These are phyloP conservation scores for Phalera bucephala DNA, from an alignment of 2,888 invertebrate genomes.

Conservation along the genomic window DNA sequence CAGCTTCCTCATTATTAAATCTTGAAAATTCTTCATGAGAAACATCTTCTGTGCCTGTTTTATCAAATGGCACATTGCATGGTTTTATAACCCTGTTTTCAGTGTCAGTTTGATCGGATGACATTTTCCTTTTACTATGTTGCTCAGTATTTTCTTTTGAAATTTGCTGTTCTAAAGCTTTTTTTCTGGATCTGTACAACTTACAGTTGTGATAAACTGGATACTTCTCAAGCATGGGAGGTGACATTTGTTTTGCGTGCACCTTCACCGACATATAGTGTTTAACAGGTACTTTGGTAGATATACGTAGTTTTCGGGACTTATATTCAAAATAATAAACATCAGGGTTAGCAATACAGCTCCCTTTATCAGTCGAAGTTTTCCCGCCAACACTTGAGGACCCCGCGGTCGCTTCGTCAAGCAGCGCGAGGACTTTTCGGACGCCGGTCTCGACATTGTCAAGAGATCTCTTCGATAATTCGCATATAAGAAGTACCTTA, in stretches of 20 bases:
- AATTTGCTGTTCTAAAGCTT: conserved; percentile 10
- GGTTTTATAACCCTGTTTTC: too few species aligned
- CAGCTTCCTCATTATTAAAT: not conserved
- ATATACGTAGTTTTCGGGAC: conserved; percentile 54
- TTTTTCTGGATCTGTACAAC: conserved; percentile 47
- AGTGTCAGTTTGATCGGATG: conserved; percentile 4
- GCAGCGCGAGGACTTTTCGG: conserved; percentile 50
- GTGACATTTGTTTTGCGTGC: conserved; percentile 45
- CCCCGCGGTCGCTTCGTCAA: conserved; percentile 43
- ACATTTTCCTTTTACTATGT: conserved; percentile 5
- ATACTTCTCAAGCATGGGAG: conserved; percentile 53
- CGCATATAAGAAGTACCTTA: conserved; percentile 71
- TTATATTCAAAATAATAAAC: conserved; percentile 52
- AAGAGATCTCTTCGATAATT: conserved; percentile 73
- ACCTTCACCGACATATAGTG: conserved; percentile 67
- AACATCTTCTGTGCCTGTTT: not conserved
- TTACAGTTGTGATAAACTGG: conserved; percentile 66
- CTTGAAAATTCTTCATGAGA: not conserved
- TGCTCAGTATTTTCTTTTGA: not conserved
- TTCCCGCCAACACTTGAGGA: conserved; percentile 41
- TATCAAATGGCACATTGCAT: too few species aligned
- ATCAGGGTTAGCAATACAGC: conserved; percentile 10
- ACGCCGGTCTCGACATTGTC: conserved; percentile 69
- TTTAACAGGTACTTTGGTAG: conserved; percentile 53
- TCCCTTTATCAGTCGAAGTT: conserved; percentile 9